phyloP scores from a whole-genome alignment of 2,113 vertebrate species.

The Prionailurus viverrinus region DNA sequence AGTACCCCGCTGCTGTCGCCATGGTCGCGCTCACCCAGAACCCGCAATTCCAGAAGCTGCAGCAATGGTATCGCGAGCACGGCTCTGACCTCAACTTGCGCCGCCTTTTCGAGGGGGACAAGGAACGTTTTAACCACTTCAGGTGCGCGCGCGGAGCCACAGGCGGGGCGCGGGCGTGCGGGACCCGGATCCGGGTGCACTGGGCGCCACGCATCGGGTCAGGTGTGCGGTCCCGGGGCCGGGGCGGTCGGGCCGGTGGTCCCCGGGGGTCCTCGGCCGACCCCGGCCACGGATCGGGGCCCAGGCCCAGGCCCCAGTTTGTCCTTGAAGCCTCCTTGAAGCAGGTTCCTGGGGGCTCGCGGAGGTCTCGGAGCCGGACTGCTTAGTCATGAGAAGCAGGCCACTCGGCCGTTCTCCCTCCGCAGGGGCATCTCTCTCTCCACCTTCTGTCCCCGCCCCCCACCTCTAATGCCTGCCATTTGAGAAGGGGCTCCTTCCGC shows the following conservation, averaged over 20 bases:
- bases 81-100: constrained; percentile 91
- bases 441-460: neutral
- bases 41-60: constrained; percentile 92
- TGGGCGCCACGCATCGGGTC: neutral
- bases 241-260: neutral
- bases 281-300: neutral
- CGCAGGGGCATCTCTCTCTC: neutral
- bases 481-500: neutral
- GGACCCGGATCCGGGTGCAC: neutral
- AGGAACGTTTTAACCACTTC: constrained; percentile 92
- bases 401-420: neutral
- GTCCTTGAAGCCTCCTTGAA: constrained; percentile 82
- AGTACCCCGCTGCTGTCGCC: neutral
- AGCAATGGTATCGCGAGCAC: constrained; percentile 91
- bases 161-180: neutral
- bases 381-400: neutral
- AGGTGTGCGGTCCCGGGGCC: neutral
- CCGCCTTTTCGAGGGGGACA: constrained; percentile 92
- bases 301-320: neutral
- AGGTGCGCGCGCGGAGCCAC: constrained; percentile 87
- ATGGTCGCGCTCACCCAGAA: constrained; percentile 92
- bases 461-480: neutral
- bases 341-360: neutral
- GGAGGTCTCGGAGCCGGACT: neutral
- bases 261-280: neutral